phyloP scores from a whole-genome alignment of 2,888 invertebrate species.

The Spatulosminthurus flaviceps region DNA sequence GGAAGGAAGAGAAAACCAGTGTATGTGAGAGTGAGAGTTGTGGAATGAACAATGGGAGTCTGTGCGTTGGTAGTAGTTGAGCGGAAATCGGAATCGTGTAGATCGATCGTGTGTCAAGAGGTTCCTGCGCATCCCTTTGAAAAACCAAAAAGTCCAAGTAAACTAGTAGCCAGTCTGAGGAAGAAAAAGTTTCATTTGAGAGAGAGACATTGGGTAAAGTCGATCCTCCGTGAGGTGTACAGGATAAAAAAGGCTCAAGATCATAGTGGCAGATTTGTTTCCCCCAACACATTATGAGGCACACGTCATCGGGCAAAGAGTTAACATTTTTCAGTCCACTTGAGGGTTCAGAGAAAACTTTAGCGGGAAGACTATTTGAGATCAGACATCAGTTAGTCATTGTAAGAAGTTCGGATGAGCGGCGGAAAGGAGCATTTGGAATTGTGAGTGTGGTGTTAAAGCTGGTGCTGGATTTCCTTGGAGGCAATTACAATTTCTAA shows the following conservation, averaged over 20 bases:
- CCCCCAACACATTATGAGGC: constrained; percentile 5
- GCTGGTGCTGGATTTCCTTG: not conserved
- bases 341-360: not conserved
- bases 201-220: constrained; percentile 18
- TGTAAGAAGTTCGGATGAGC: not conserved
- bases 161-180: not conserved
- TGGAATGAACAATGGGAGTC: constrained; percentile 37
- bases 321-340: constrained; percentile 6
- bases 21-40: constrained; percentile 13
- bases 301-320: constrained; percentile 4
- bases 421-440: not conserved
- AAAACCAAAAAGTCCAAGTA: not conserved
- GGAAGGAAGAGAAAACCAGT: not conserved
- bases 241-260: not conserved
- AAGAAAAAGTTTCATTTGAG: constrained; percentile 19
- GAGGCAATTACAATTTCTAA: not conserved
- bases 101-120: constrained; percentile 61
- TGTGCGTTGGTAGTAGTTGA: constrained; percentile 45
- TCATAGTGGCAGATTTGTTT: not conserved
- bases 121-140: constrained; percentile 12
- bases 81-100: constrained; percentile 52
- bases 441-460: not conserved
- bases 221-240: not conserved
- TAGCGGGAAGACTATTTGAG: not conserved
- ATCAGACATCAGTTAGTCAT: constrained; percentile 1